Evolutionary conservation across 2,888 invertebrate genomes (phyloP), one percentile per base, ranked within the genome.

Genomic region (Scaptomyza cyrtandrae): DNA sequence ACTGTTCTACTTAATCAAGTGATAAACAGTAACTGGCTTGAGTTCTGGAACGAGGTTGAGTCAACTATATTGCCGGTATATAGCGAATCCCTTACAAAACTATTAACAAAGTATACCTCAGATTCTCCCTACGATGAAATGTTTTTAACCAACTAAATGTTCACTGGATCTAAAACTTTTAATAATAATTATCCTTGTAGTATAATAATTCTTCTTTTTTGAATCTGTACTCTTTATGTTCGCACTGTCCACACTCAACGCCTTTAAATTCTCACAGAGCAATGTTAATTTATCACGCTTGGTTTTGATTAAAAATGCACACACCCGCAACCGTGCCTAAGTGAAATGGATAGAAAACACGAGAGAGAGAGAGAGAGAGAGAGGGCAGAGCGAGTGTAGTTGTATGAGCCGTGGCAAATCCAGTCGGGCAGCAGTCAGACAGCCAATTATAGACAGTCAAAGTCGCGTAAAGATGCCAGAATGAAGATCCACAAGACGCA

Each of bases 401-500:
- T 3, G 24, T 41, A 31, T 45, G 68, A 63, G 58, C 61, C 65
- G 48, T 58, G n/a, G 78, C 54, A 57, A 75, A 75, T 75, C 46
- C 75, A 71, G 66, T 63, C 55, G 59, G 62, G 53, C 24, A 24
- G 24, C 63, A 77, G 76, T 73, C 81, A 78, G 85, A 80, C 79
- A 71, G 72, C 82, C 87, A 84, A 84, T 84, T 84, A 84, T 84
- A 84, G 82, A 80, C 86, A 83, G 82, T 41, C 81, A 83, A 75
- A 86, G 83, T 65, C 79, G 77, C 86, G 71, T 84, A 77, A 86
- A 83, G 86, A 83, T 86, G 85, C 72, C 79, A 73, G 71, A 62
- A 62, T 69, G 69, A 59, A 79, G 84, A 84, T 76, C 81, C 61
- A 81, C 61, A 50, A 66, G 55, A 64, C 62, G 63, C 65, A 49